Evolutionary conservation across 1,140 invertebrate species (phyloP).

Genomic region (Caenorhabditis latens): DNA sequence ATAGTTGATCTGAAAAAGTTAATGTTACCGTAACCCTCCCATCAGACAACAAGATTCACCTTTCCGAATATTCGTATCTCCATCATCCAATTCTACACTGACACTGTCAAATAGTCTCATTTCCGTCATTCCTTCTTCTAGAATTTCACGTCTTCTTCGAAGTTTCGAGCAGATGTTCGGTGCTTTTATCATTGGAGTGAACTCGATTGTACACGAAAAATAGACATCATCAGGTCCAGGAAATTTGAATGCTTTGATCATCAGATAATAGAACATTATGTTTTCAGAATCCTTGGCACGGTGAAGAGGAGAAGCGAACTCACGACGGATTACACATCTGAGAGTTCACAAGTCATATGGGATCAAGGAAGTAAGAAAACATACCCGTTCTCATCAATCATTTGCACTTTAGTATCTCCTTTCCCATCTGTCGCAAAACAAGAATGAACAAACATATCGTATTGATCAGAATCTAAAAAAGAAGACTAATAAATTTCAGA

Average conservation of each 20-base stretch:
- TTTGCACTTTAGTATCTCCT: constrained; percentile 67
- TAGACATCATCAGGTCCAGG: constrained; percentile 73
- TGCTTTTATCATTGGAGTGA: constrained; percentile 64
- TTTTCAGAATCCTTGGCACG: constrained; percentile 67
- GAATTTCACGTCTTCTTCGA: constrained; percentile 49
- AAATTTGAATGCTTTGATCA: constrained; percentile 73
- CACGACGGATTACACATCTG: constrained; percentile 69
- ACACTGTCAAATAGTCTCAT: constrained; percentile 63
- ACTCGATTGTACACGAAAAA: constrained; percentile 72
- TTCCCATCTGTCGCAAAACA: constrained; percentile 74
- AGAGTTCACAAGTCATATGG: constrained; percentile 24
- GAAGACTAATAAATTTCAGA: neutral
- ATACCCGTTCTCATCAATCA: constrained; percentile 71
- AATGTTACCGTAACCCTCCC: neutral
- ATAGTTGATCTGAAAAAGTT: constrained; percentile 1
- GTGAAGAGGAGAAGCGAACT: constrained; percentile 62
- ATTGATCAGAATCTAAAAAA: constrained; percentile 68
- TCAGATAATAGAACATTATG: constrained; percentile 69
- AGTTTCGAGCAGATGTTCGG: constrained; percentile 43
- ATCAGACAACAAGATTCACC: neutral
- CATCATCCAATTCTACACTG: constrained; percentile 50
- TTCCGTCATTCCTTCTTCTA: constrained; percentile 38
- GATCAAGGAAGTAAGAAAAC: neutral
- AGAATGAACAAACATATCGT: constrained; percentile 76
- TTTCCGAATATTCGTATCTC: constrained; percentile 15